These are phyloP conservation scores for Papilio polytes DNA, from an alignment of 1,140 invertebrate genomes.

Conservation along the genomic window DNA sequence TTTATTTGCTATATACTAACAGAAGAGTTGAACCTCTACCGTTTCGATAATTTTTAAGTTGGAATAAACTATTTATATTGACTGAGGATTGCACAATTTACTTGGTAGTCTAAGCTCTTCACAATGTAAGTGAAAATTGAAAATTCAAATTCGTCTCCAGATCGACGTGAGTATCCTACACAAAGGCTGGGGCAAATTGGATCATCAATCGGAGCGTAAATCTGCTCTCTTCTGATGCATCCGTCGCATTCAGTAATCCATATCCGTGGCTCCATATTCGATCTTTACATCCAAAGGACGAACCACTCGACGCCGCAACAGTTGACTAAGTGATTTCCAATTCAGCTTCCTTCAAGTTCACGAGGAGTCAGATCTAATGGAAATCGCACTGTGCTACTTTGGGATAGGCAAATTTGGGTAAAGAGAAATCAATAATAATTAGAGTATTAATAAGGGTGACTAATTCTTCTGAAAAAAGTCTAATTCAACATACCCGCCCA, in stretches of 20 bases:
- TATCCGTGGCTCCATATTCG: conserved; percentile 25
- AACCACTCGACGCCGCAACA: conserved; percentile 37
- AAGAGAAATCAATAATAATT: too few species aligned
- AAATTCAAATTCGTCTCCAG: conserved; percentile 21
- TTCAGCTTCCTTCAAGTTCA: conserved; percentile 26
- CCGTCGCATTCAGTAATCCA: conserved; percentile 31
- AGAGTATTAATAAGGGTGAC: too few species aligned
- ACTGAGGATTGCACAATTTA: neutral
- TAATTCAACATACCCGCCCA: neutral
- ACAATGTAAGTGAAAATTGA: neutral
- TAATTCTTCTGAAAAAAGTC: neutral
- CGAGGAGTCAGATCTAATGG: conserved; percentile 20
- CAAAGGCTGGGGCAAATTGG: conserved; percentile 30
- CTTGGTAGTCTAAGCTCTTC: neutral
- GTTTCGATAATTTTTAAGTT: too few species aligned
- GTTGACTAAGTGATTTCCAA: conserved; percentile 40
- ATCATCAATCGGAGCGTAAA: conserved; percentile 22
- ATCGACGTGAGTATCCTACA: neutral
- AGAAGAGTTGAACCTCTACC: too few species aligned
- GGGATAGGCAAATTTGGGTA: neutral
- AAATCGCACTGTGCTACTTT: neutral
- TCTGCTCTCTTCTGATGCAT: conserved; percentile 31
- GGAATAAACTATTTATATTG: too few species aligned
- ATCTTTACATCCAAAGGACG: conserved; percentile 28
- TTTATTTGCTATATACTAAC: too few species aligned